Percentiles rank a stretch among this genome's conserved stretches.
Conservation (phyloP, 2,113 vertebrate genomes). For the Etheostoma spectabile region DNA sequence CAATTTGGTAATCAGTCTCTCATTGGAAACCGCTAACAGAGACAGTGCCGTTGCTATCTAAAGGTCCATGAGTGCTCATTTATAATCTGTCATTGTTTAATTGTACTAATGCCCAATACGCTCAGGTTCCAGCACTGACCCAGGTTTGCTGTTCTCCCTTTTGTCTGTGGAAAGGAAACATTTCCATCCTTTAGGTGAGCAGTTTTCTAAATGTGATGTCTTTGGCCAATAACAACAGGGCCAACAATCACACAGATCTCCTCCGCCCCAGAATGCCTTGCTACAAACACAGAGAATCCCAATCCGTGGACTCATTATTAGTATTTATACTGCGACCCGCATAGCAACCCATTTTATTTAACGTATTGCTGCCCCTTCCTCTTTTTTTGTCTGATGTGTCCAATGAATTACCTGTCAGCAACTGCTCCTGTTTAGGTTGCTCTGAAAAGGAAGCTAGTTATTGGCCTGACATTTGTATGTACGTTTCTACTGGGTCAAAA, state of each 20-base stretch:
- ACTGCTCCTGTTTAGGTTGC: slow-evolving; percentile 63
- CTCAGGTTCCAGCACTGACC: slow-evolving; percentile 29
- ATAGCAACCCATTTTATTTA: slow-evolving; percentile 27
- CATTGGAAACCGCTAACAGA: slow-evolving; percentile 30
- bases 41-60: slow-evolving; percentile 20
- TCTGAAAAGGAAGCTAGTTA: slow-evolving; percentile 79
- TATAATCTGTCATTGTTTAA: slow-evolving; percentile 38
- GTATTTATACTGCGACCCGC: slow-evolving; percentile 15
- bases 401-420: slow-evolving; percentile 67
- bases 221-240: slow-evolving; percentile 8
- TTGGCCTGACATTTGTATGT: slow-evolving; percentile 79
- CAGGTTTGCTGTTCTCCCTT: neutral
- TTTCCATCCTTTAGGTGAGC: slow-evolving; percentile 17
- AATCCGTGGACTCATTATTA: slow-evolving; percentile 36
- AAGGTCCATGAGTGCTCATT: slow-evolving; percentile 37
- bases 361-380: slow-evolving; percentile 2
- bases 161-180: slow-evolving; percentile 25
- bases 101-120: slow-evolving; percentile 2
- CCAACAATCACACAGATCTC: slow-evolving; percentile 12
- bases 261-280: neutral
- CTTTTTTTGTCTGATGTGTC: slow-evolving; percentile 35
- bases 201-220: slow-evolving; percentile 49
- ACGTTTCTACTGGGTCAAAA: slow-evolving; percentile 66
- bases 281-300: slow-evolving; percentile 3
- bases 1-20: slow-evolving; percentile 34